Conservation (phyloP, 2,113 vertebrate species). For the Cryptotis parvus region DNA sequence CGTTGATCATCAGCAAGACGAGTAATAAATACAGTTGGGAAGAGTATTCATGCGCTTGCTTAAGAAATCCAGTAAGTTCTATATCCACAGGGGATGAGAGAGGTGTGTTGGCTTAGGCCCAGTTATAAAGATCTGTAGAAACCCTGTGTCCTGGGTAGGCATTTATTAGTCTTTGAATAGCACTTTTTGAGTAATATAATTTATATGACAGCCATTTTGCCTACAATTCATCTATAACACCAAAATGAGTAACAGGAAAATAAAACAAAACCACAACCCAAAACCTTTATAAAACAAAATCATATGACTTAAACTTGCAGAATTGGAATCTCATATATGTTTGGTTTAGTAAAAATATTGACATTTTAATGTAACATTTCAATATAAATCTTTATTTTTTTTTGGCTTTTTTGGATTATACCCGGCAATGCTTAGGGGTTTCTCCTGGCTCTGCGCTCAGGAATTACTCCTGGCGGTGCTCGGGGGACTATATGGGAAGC, state of each 20-base stretch:
- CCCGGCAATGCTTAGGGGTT: no score
- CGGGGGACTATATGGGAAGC: no score
- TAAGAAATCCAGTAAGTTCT: background rate
- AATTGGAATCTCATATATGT: background rate
- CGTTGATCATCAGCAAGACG: background rate
- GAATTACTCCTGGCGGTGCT: no score
- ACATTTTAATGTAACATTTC: slow-evolving; percentile 54
- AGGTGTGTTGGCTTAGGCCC: background rate
- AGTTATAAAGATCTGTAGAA: background rate
- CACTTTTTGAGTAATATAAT: background rate
- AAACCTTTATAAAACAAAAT: background rate
- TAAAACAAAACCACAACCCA: background rate
- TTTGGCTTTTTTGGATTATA: no score
- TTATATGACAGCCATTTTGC: background rate
- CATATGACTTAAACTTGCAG: background rate
- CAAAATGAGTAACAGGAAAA: slow-evolving; percentile 7
- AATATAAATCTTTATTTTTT: slow-evolving; percentile 10
- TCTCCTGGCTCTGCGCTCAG: no score
- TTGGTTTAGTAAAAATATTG: slow-evolving; percentile 41
- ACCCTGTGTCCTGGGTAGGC: background rate
- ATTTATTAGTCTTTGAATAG: background rate
- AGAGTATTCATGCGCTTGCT: background rate
- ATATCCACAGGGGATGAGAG: background rate
- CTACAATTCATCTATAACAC: background rate
- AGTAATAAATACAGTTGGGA: background rate